These are phyloP conservation scores for Synanthedon myopaeformis DNA, from an alignment of 2,888 invertebrate genomes.

Conservation along the genomic window DNA sequence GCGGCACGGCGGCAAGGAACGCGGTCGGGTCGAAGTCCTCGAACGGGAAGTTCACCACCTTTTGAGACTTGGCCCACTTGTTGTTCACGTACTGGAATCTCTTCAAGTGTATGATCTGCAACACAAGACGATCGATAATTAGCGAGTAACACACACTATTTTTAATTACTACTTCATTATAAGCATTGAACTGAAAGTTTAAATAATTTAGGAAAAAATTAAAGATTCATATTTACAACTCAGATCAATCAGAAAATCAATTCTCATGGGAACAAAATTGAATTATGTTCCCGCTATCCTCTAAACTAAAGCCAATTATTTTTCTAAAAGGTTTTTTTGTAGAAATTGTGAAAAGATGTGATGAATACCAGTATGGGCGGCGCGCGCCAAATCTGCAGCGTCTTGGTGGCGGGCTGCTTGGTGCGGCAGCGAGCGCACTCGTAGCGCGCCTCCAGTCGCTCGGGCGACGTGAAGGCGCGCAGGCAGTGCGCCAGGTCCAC, in stretches of 20 bases:
- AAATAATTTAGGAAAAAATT: neutral
- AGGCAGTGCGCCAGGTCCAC: slow-evolving; percentile 88
- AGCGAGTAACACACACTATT: neutral
- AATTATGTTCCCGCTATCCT: too few relatives aligned
- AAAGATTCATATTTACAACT: neutral
- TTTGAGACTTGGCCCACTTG: slow-evolving; percentile 95
- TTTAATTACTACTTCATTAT: neutral
- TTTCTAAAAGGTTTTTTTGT: too few relatives aligned
- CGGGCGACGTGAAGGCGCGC: slow-evolving; percentile 88
- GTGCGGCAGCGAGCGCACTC: slow-evolving; percentile 87
- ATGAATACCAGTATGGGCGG: slow-evolving; percentile 85
- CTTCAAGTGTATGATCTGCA: slow-evolving; percentile 90
- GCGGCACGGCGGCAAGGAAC: slow-evolving; percentile 85
- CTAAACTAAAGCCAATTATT: too few relatives aligned
- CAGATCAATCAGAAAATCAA: too few relatives aligned
- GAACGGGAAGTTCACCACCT: slow-evolving; percentile 90
- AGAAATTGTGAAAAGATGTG: too few relatives aligned
- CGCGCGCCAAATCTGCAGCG: slow-evolving; percentile 90
- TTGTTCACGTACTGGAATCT: slow-evolving; percentile 91
- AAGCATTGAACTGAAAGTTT: neutral
- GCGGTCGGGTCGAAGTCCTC: slow-evolving; percentile 88
- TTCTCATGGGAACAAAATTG: too few relatives aligned
- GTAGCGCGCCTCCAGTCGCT: slow-evolving; percentile 87
- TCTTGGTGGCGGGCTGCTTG: slow-evolving; percentile 88
- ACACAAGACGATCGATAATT: slow-evolving; percentile 1